These are phyloP conservation scores for Stigmatopora nigra DNA, from an alignment of 2,113 vertebrate genomes.

Conservation along the genomic window DNA sequence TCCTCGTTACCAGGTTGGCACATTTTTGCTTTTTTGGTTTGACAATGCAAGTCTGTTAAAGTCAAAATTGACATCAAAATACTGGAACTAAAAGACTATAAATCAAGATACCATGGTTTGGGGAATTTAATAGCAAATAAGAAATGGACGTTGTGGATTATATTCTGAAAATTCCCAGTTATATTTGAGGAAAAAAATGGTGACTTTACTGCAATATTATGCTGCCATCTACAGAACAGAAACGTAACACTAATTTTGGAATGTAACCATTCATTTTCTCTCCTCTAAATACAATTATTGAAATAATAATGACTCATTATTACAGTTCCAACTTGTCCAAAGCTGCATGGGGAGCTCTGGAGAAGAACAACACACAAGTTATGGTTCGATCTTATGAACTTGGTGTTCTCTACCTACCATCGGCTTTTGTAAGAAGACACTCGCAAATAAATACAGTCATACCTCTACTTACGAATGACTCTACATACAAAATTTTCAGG, in stretches of 20 bases:
- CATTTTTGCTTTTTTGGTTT: neutral
- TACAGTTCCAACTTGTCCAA: conserved; percentile 92
- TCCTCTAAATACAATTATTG: neutral
- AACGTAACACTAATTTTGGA: neutral
- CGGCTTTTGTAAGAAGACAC: conserved; percentile 81
- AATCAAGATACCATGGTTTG: no score
- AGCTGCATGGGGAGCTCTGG: conserved; percentile 91
- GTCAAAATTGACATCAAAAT: no score
- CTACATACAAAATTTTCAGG: no score
- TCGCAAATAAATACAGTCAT: neutral
- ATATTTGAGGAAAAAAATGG: neutral
- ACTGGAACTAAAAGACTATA: no score
- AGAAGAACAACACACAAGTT: conserved; percentile 86
- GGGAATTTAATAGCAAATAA: no score
- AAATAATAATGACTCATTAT: neutral
- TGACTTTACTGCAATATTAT: neutral
- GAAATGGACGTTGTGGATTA: no score
- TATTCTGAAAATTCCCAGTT: no score
- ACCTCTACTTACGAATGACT: no score
- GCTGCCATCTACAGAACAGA: neutral
- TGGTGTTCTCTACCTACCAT: conserved; percentile 89
- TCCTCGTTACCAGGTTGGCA: conserved; percentile 85
- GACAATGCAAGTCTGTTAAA: neutral
- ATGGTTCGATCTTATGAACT: conserved; percentile 98
- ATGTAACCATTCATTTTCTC: neutral